Evolutionary conservation across 2,888 invertebrate species (phyloP), one percentile per base, ranked within the genome.

Genomic region (Drosophila flavopinicola): DNA sequence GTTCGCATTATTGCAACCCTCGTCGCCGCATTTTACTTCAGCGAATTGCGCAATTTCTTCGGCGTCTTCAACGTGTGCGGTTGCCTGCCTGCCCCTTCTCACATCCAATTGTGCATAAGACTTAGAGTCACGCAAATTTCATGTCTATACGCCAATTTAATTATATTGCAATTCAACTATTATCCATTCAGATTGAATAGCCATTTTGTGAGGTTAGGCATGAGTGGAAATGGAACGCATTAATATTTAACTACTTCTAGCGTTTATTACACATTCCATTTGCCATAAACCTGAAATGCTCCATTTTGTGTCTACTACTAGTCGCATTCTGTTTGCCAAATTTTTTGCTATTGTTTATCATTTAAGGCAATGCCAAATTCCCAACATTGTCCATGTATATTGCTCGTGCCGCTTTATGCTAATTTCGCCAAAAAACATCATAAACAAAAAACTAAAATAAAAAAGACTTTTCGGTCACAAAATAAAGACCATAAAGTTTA

Each of bases 401-500:
- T 30, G 41, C 35, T 25, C 24, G 32, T 45, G 13, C 29, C 45
- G 49, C 39, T 41, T 54, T 11, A 42, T 41, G 57, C 7, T 56
- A 41, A 38, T 53, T 54, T 56, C 27, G 51, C 56, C 47, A 74
- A 53, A 57, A 35, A 23, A n/a, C n/a, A n/a, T n/a, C 13, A 32
- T 13, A 65, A 66, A 27, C 11, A 10, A 30, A 20, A 35, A 44
- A 33, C n/a, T 38, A 42, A 33, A 9, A 37, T 37, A 27, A 42
- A 47, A 54, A 17, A 72, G 48, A 72, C 44, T 56, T 79, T 78
- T 83, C 35, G 66, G 74, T 58, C 85, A 57, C 85, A 84, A 86
- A 80, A 80, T 68, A n/a, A n/a, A n/a, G 75, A 42, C 63, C 82
- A 86, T 80, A 77, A 86, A 80, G 86, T 80, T 84, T 77, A 84